A percentile compares a stretch with the other conserved stretches of the same genome.
Conservation (phyloP, 2,888 invertebrate species). For the Stenolophus ochropezus region DNA sequence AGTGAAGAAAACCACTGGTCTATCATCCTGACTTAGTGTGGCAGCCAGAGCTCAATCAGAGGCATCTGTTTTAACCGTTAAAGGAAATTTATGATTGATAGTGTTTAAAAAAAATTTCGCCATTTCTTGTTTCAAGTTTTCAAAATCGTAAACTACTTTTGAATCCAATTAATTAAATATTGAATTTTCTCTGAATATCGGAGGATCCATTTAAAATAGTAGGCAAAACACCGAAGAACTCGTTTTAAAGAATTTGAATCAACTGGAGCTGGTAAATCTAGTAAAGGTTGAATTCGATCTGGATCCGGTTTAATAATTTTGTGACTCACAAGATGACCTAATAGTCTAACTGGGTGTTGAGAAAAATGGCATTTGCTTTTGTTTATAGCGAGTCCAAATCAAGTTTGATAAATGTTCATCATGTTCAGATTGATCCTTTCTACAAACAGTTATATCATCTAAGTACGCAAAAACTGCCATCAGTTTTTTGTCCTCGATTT, state of each 20-base stretch:
- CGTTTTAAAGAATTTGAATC: background rate
- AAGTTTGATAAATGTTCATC: conserved; percentile 50
- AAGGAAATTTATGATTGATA: background rate
- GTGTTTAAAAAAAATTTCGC: background rate
- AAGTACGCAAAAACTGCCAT: conserved; percentile 44
- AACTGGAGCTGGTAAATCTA: background rate
- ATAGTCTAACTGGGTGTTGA: background rate
- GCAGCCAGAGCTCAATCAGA: background rate
- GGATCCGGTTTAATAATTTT: conserved; percentile 1
- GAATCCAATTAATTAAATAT: background rate
- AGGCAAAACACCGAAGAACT: background rate
- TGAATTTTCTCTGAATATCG: background rate
- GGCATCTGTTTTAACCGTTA: conserved; percentile 1
- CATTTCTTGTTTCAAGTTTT: background rate
- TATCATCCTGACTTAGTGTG: background rate
- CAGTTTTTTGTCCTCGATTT: conserved; percentile 40
- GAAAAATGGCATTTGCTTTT: background rate
- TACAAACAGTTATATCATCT: conserved; percentile 60
- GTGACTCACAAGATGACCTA: background rate
- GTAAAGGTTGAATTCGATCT: background rate
- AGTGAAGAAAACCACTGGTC: conserved; percentile 51
- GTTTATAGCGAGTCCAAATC: background rate
- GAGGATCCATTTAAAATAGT: background rate
- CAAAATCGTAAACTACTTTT: background rate
- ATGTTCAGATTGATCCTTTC: conserved; percentile 57